Conservation (phyloP, 2,113 vertebrate genomes). For the Zeus faber region DNA sequence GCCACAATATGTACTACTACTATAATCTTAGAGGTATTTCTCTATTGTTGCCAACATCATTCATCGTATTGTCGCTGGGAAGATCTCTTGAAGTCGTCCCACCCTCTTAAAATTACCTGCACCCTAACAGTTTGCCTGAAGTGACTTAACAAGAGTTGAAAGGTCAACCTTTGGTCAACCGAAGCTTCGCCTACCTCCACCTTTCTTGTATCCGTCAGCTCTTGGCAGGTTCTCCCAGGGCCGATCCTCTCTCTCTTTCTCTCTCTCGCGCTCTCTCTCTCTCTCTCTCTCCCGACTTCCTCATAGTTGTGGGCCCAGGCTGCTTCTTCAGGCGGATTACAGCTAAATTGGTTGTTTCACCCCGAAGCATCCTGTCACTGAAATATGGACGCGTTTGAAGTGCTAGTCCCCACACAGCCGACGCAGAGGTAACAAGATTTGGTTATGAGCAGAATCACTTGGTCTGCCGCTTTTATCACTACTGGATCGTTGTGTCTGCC, state of each 20-base stretch:
- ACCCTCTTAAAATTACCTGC: neutral
- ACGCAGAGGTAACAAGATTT: conserved; percentile 39
- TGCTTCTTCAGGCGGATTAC: conserved; percentile 54
- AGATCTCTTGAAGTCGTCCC: neutral
- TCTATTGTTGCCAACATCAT: no score
- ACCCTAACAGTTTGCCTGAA: no score
- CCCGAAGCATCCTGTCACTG: conserved; percentile 60
- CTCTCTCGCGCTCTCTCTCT: conserved; percentile 16
- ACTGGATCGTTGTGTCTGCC: conserved; percentile 34
- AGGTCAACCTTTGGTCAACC: conserved; percentile 50
- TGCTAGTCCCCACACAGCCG: conserved; percentile 28
- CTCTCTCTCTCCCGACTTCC: conserved; percentile 3
- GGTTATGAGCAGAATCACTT: conserved; percentile 52
- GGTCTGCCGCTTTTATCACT: conserved; percentile 38
- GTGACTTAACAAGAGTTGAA: no score
- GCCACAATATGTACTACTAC: no score
- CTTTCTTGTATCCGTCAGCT: conserved; percentile 12
- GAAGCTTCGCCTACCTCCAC: conserved; percentile 12
- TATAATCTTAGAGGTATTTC: no score
- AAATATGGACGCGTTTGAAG: conserved; percentile 70
- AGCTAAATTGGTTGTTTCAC: conserved; percentile 60
- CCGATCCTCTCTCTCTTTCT: no score
- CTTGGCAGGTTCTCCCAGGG: conserved; percentile 10
- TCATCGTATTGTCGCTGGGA: no score
- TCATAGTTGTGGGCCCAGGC: conserved; percentile 10